Evolutionary conservation across 2,888 invertebrate species (phyloP).

Genomic region (Bugulina stolonifera): DNA sequence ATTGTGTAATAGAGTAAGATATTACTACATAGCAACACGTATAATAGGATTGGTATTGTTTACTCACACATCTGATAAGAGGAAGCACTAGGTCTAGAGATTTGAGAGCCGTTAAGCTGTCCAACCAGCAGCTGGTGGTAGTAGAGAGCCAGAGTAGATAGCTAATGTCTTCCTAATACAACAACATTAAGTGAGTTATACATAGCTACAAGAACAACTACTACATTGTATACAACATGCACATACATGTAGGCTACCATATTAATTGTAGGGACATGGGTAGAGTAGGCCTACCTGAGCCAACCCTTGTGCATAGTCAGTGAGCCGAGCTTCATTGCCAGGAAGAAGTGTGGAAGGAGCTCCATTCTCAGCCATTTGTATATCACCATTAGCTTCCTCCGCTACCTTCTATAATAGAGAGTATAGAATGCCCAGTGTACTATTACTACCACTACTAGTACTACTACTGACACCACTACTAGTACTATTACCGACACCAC

Average conservation of each 20-base stretch:
- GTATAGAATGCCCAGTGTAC: too few species aligned
- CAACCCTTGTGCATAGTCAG: neutral
- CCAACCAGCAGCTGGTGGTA: neutral
- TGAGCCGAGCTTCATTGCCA: neutral
- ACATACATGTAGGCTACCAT: too few species aligned
- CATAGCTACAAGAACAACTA: too few species aligned
- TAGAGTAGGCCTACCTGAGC: conserved; percentile 9
- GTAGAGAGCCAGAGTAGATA: conserved; percentile 16
- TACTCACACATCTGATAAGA: conserved; percentile 7
- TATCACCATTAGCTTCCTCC: neutral
- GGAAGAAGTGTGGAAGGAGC: neutral
- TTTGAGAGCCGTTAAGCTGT: neutral
- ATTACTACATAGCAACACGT: neutral
- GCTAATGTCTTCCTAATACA: neutral
- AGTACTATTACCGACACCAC: too few species aligned
- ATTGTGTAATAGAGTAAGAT: too few species aligned
- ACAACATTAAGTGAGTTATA: too few species aligned
- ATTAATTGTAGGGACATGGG: too few species aligned
- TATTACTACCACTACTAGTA: too few species aligned
- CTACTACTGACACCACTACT: too few species aligned
- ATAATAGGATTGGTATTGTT: neutral
- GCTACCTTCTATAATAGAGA: too few species aligned
- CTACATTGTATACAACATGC: too few species aligned
- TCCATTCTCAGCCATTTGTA: neutral
- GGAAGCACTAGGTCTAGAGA: neutral